These are phyloP conservation scores for Hemistola chrysoprasaria DNA, from an alignment of 2,888 invertebrate genomes.

Conservation along the genomic window DNA sequence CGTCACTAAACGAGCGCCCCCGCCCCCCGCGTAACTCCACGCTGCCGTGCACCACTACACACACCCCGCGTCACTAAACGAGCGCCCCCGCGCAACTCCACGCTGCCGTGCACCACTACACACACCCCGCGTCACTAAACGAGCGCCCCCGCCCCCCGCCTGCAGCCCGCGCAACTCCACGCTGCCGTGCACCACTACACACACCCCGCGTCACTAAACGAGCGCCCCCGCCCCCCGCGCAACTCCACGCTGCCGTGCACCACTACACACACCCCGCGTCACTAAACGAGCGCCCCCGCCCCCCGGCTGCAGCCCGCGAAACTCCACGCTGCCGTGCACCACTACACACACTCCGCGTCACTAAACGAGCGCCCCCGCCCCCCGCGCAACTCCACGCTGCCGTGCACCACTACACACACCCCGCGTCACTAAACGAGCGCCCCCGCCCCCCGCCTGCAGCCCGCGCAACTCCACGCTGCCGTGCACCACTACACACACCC, in stretches of 20 bases:
- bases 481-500: conserved; percentile 87
- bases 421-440: not conserved
- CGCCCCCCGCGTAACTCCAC: conserved; percentile 70
- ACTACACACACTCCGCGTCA: conserved; percentile 69
- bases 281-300: conserved; percentile 86
- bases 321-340: conserved; percentile 92
- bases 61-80: conserved; percentile 91
- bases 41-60: conserved; percentile 83
- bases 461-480: conserved; percentile 84
- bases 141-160: conserved; percentile 55
- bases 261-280: conserved; percentile 69
- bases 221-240: conserved; percentile 90
- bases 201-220: conserved; percentile 91
- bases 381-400: conserved; percentile 91
- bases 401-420: conserved; percentile 87
- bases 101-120: conserved; percentile 92
- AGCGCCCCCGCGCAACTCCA: conserved; percentile 90
- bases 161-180: conserved; percentile 80
- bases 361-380: conserved; percentile 87
- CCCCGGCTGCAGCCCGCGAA: conserved; percentile 91
- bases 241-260: conserved; percentile 94
- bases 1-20: conserved; percentile 38
- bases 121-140: not conserved
- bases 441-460: conserved; percentile 70
- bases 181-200: conserved; percentile 86